Conservation (phyloP, 2,113 vertebrate genomes). For the Poeciliopsis prolifica region DNA sequence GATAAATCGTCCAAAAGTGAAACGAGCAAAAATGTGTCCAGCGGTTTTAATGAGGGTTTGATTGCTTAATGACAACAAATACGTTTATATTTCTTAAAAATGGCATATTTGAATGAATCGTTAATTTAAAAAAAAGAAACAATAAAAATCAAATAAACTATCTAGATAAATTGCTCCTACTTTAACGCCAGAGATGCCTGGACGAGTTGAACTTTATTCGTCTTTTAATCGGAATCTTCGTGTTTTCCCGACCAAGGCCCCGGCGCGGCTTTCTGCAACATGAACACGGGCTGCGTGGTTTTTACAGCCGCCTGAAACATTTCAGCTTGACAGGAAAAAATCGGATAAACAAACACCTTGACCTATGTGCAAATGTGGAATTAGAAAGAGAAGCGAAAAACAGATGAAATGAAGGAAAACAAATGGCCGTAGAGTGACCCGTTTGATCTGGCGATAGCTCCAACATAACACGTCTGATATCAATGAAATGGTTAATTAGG, state of each 20-base stretch:
- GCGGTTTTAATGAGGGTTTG: no score
- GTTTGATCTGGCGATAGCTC: conserved; percentile 57
- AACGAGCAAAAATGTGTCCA: no score
- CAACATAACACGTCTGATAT: conserved; percentile 59
- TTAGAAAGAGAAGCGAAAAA: neutral
- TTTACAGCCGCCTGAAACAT: neutral
- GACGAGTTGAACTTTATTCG: neutral
- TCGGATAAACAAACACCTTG: neutral
- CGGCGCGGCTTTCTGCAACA: no score
- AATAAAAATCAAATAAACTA: neutral
- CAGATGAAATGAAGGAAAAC: neutral
- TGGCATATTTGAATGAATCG: neutral
- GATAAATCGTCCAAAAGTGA: no score
- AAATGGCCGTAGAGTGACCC: conserved; percentile 17
- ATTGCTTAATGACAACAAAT: no score
- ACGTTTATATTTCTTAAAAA: no score
- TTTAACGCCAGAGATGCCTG: neutral
- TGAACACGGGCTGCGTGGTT: no score
- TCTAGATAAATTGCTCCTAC: neutral
- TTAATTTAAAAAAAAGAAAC: neutral
- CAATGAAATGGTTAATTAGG: conserved; percentile 79
- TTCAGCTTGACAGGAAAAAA: neutral
- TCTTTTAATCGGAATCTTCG: neutral
- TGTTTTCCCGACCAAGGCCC: neutral
- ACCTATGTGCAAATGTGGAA: neutral